Base-by-base conservation (phyloP, 2,888 invertebrate genomes). In the Notodromas monacha region DNA sequence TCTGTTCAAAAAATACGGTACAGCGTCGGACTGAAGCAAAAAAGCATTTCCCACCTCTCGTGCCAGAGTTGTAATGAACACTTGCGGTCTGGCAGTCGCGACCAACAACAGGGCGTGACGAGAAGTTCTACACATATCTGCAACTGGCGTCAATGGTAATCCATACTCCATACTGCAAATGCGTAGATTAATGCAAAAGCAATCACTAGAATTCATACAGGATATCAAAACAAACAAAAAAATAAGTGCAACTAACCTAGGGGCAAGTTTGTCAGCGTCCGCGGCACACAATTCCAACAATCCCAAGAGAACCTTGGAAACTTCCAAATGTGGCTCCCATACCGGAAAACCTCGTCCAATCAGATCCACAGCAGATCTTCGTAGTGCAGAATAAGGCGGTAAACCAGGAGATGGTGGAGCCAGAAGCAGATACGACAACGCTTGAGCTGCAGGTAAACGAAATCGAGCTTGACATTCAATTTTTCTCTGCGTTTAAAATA, bases 51-150 rank as follows among this genome's bases (percentile, higher is more conserved):
- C n/a, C 8, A 58, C 56, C 42, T 60, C 58, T 39, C 52, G 66
- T 0, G 89, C 86, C 72, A 96, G 79, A 4, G 89, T 89, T 1
- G 89, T 89, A 34, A 96, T 81, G 48, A 96, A 89, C 2, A 86
- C 86, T 1, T 79, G 79, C 0, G 96, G 89, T 32, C 92, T 60
- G 3, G 89, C 86, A 0, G 84, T 81, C 2, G 92, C 92, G 38
- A 96, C 92, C 15, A 89, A 60, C 0, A 86, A 77, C 30, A 96
- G 57, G 0, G 96, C 81, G 46, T 89, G 86, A n/a, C 92, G 55
- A 0, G 96, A 79, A 0, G 92, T 92, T 37, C 92, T 63, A 46
- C 89, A 86, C 1, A 86, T 79, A 54, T 96, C 96, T 0, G 86
- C 89, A 40, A 74, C 73, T 2, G 92, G 79, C 2, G 77, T 77